phyloP scores from a whole-genome alignment of 2,113 vertebrate species.

The Amblyopsis rosae region DNA sequence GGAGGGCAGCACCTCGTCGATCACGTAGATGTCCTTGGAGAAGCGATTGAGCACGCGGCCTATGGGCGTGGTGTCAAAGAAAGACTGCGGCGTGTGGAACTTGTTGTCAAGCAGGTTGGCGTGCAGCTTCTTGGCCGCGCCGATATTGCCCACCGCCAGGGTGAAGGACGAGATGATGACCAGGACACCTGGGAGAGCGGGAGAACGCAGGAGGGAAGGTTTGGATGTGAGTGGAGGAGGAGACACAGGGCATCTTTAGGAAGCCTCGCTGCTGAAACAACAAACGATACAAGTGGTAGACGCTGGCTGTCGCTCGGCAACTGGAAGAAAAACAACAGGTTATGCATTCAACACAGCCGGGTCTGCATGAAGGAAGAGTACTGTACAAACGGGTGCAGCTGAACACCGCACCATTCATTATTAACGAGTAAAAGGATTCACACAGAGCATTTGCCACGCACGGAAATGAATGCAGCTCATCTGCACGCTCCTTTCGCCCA shows the following conservation, averaged over 20 bases:
- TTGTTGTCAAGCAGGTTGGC: conserved; percentile 86
- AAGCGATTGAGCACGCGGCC: conserved; percentile 97
- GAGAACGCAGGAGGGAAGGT: too few species aligned
- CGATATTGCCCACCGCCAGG: conserved; percentile 85
- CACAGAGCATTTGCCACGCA: too few species aligned
- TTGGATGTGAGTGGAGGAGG: too few species aligned
- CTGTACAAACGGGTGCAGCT: too few species aligned
- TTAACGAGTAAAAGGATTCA: too few species aligned
- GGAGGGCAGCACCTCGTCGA: conserved; percentile 86
- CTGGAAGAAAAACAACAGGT: not conserved
- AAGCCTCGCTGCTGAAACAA: too few species aligned
- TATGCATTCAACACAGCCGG: not conserved
- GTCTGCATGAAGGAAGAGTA: too few species aligned
- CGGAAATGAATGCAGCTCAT: not conserved
- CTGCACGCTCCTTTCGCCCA: not conserved
- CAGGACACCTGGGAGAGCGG: conserved; percentile 77
- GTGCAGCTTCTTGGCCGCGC: conserved; percentile 84
- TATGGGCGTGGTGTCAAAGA: conserved; percentile 93
- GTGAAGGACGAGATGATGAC: conserved; percentile 86
- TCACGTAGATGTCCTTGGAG: conserved; percentile 92
- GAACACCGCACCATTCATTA: too few species aligned
- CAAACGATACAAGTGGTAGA: too few species aligned
- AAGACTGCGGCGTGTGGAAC: conserved; percentile 89
- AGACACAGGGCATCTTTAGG: too few species aligned
- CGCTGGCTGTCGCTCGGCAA: not conserved